phyloP scores from a whole-genome alignment of 92 coral and sea anemone genomes.

The Paramuricea clavata region DNA sequence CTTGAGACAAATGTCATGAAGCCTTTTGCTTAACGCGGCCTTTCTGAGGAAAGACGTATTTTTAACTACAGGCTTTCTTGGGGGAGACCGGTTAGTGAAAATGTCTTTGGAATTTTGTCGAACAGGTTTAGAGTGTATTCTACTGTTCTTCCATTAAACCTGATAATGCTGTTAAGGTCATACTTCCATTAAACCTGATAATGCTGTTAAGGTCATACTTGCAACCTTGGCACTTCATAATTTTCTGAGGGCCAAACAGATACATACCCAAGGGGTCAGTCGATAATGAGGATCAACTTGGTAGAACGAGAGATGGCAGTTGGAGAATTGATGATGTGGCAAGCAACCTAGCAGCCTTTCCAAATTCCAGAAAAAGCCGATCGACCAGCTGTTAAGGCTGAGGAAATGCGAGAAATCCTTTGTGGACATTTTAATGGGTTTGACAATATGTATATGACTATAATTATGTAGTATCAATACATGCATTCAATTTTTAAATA shows the following conservation, averaged over 20 bases:
- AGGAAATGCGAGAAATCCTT: constrained; percentile 61
- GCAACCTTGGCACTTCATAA: constrained; percentile 43
- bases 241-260: constrained; percentile 36
- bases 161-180: constrained; percentile 46
- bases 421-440: constrained; percentile 69
- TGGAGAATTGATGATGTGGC: constrained; percentile 18
- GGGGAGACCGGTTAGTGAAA: constrained; percentile 63
- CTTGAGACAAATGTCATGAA: not conserved
- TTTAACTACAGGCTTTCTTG: constrained; percentile 68
- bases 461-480: not conserved
- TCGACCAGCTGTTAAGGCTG: constrained; percentile 67
- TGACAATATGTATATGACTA: constrained; percentile 55
- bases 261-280: constrained; percentile 52
- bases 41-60: constrained; percentile 46
- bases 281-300: constrained; percentile 22
- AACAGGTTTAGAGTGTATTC: constrained; percentile 57
- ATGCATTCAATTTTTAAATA: not conserved
- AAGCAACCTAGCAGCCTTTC: constrained; percentile 41
- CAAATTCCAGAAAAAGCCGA: constrained; percentile 70
- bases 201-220: constrained; percentile 8
- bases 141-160: constrained; percentile 69
- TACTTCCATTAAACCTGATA: constrained; percentile 44
- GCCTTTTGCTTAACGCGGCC: constrained; percentile 41
- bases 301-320: constrained; percentile 22
- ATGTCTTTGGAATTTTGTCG: constrained; percentile 73